phyloP scores from a whole-genome alignment of 2,113 vertebrate species.

The Trichechus manatus region DNA sequence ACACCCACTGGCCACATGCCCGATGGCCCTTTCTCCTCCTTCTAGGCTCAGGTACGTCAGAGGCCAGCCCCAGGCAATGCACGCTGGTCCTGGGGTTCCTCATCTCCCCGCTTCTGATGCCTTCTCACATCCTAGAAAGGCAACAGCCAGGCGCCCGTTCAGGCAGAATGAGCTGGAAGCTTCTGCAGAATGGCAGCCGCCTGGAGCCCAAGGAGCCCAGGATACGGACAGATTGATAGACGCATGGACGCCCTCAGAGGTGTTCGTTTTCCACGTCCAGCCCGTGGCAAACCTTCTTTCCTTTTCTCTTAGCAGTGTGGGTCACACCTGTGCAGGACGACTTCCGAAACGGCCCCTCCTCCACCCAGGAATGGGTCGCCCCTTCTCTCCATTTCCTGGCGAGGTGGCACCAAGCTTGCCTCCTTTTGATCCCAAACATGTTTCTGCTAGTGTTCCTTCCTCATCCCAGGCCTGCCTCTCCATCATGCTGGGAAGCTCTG shows the following conservation, averaged over 20 bases:
- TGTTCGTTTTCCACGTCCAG: rapidly evolving
- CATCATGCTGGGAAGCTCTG: background rate
- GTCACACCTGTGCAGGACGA: background rate
- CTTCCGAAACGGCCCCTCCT: background rate
- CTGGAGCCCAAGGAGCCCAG: background rate
- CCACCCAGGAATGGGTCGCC: background rate
- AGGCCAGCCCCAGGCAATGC: rapidly evolving
- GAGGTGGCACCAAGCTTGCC: background rate
- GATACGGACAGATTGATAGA: background rate
- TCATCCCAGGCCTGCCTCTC: background rate
- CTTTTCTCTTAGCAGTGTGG: background rate
- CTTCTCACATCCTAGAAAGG: background rate
- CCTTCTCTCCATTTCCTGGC: background rate
- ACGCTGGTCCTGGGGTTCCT: background rate
- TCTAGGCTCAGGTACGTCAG: too few species aligned
- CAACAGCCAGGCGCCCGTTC: rapidly evolving
- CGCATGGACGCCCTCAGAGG: rapidly evolving
- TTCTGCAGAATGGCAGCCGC: background rate
- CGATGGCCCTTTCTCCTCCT: background rate
- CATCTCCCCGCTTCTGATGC: background rate
- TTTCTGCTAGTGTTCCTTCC: rapidly evolving
- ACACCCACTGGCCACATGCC: background rate
- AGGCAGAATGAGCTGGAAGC: background rate
- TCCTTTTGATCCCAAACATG: background rate
- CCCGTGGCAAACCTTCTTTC: background rate